Evolutionary conservation across 2,888 invertebrate genomes (phyloP).

Genomic region (Heliconius ismenius): DNA sequence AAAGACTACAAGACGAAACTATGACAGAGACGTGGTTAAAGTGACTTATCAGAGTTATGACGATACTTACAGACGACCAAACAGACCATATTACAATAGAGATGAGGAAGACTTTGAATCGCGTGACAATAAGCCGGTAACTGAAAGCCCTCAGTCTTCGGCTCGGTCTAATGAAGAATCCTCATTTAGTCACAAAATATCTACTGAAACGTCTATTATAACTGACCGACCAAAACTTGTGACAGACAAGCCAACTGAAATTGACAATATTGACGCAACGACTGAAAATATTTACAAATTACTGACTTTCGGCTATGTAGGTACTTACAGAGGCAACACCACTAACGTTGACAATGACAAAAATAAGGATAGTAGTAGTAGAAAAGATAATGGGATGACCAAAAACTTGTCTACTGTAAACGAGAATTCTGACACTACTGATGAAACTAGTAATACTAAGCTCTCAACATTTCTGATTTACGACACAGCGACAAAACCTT

Average conservation of each 20-base stretch:
- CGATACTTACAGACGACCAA: conserved; percentile 72
- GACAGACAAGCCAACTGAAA: conserved; percentile 46
- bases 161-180: conserved; percentile 67
- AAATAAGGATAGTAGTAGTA: conserved; percentile 45
- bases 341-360: conserved; percentile 41
- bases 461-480: conserved; percentile 72
- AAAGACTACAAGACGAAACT: conserved; percentile 64
- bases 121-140: conserved; percentile 60
- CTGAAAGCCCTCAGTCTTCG: conserved; percentile 61
- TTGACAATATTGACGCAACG: conserved; percentile 52
- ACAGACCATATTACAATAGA: conserved; percentile 68
- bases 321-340: conserved; percentile 68
- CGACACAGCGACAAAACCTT: conserved; percentile 73
- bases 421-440: conserved; percentile 48
- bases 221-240: conserved; percentile 42
- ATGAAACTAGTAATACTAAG: conserved; percentile 54
- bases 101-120: conserved; percentile 54
- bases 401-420: conserved; percentile 69
- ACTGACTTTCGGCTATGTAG: conserved; percentile 77
- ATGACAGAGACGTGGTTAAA: conserved; percentile 73
- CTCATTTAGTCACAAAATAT: conserved; percentile 45
- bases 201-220: conserved; percentile 48
- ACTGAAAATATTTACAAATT: conserved; percentile 74
- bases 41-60: conserved; percentile 77
- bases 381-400: conserved; percentile 55